Base-by-base conservation (phyloP, 2,888 invertebrate genomes). In the Apoda limacodes region DNA sequence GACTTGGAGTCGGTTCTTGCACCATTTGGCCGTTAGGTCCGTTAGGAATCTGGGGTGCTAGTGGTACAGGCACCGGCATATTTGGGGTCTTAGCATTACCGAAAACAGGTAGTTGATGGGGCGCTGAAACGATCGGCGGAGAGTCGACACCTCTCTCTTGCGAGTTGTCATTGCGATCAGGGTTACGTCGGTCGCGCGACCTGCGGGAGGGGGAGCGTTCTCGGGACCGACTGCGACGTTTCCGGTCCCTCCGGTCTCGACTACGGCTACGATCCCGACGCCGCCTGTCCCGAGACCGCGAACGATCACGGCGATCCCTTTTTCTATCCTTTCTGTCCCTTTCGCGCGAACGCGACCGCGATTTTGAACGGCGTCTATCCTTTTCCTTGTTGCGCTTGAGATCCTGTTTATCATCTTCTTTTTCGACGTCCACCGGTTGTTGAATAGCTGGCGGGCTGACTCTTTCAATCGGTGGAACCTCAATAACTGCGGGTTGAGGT, bases 191-290 rank as follows among this genome's bases (percentile, higher is more conserved):
- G 27, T 84, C 78, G 12, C 85, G 75, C 22, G 85, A 43, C 59
- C 83, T 46, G 60, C 85, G 42, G 60, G 76, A 40, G 1, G 68
- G 68, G 0, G 74, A 71, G 1, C 84, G 80, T 2, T 83, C 80
- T 4, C 83, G 82, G n/a, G 84, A 81, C 10, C 85, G 71, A 39
- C 83, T 82, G 37, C 83, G 78, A 22, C 84, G 82, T 42, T 74
- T 78, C 13, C 82, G 64, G 33, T 82, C 75, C 2, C 84, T 63
- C 5, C 17, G 17, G 14, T 85, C 84, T 13, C 87, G 65, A 43
- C 85, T 83, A 24, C 87, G 80, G 35, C 87, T 82, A 21, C 88
- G 82, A 30, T 86, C 76, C 45, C 61, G 82, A 14, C 83, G 81
- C 10, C 81, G 74, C 10, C 87, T 71, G 2, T 88, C 90, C 37